phyloP scores from a whole-genome alignment of 2,797 vertebrate genomes.

The Liasis olivaceus region DNA sequence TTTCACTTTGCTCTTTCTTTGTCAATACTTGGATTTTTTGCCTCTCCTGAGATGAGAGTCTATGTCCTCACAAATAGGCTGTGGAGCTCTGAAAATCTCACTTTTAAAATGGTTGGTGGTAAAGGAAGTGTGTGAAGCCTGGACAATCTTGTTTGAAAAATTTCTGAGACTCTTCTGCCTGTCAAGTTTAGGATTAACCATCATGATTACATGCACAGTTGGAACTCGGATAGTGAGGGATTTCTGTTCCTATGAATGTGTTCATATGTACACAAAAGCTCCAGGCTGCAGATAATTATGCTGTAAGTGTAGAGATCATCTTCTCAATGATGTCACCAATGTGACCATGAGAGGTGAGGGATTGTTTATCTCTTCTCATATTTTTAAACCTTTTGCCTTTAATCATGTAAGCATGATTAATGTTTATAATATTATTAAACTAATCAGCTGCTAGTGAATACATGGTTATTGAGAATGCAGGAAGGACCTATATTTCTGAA shows the following conservation, averaged over 20 bases:
- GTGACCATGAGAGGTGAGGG: not conserved
- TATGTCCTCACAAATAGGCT: too few relatives aligned
- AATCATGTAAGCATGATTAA: not conserved
- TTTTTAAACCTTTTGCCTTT: not conserved
- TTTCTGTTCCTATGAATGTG: not conserved
- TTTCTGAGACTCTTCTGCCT: not conserved
- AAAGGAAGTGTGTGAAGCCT: not conserved
- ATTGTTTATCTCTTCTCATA: not conserved
- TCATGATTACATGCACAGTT: not conserved
- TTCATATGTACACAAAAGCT: not conserved
- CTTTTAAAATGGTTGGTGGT: not conserved
- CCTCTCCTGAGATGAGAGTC: not conserved
- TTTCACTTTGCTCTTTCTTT: not conserved
- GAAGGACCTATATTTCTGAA: not conserved
- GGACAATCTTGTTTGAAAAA: not conserved
- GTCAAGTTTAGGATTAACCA: not conserved
- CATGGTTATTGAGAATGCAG: not conserved
- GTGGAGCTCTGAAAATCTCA: not conserved
- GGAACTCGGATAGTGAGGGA: not conserved
- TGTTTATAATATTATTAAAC: not conserved
- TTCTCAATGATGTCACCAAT: not conserved
- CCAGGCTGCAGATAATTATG: not conserved
- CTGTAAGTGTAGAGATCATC: not conserved
- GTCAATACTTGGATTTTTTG: not conserved
- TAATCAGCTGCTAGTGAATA: not conserved